phyloP scores from a whole-genome alignment of 1,140 invertebrate genomes.

The Drosophila ohnishii region DNA sequence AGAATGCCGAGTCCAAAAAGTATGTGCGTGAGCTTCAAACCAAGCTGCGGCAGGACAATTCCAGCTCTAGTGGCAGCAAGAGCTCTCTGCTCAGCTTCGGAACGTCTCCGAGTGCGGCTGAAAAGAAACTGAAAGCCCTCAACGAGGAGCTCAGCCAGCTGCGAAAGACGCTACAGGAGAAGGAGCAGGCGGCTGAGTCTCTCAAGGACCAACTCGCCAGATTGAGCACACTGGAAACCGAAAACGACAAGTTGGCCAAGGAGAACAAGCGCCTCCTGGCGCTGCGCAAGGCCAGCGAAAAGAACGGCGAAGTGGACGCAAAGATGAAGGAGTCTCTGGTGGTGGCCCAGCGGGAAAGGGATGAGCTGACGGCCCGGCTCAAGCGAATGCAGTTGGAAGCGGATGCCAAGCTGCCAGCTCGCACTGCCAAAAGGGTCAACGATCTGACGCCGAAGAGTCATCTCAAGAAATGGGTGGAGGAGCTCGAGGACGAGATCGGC shows the following conservation, averaged over 20 bases:
- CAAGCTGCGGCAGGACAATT: slow-evolving; percentile 84
- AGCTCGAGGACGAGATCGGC: slow-evolving; percentile 79
- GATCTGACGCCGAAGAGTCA: slow-evolving; percentile 80
- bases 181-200: slow-evolving; percentile 91
- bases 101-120: slow-evolving; percentile 83
- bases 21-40: slow-evolving; percentile 91
- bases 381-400: slow-evolving; percentile 73
- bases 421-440: slow-evolving; percentile 73
- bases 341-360: slow-evolving; percentile 60
- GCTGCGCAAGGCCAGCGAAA: slow-evolving; percentile 56
- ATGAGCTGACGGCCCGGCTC: slow-evolving; percentile 65
- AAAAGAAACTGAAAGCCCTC: slow-evolving; percentile 88
- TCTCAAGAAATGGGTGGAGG: slow-evolving; percentile 81
- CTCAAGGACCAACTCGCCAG: slow-evolving; percentile 89
- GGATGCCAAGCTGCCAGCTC: slow-evolving; percentile 61
- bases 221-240: slow-evolving; percentile 87
- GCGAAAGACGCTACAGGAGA: slow-evolving; percentile 91
- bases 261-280: slow-evolving; percentile 87
- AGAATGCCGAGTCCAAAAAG: slow-evolving; percentile 89
- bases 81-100: slow-evolving; percentile 55
- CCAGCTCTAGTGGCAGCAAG: slow-evolving; percentile 71
- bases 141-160: slow-evolving; percentile 90
- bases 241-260: slow-evolving; percentile 88
- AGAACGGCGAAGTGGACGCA: slow-evolving; percentile 54
- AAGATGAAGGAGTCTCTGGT: slow-evolving; percentile 72